Evolutionary conservation across 53 echinoderm and acorn worm genomes (phyloP).

Genomic region (Temnopleurus reevesii): DNA sequence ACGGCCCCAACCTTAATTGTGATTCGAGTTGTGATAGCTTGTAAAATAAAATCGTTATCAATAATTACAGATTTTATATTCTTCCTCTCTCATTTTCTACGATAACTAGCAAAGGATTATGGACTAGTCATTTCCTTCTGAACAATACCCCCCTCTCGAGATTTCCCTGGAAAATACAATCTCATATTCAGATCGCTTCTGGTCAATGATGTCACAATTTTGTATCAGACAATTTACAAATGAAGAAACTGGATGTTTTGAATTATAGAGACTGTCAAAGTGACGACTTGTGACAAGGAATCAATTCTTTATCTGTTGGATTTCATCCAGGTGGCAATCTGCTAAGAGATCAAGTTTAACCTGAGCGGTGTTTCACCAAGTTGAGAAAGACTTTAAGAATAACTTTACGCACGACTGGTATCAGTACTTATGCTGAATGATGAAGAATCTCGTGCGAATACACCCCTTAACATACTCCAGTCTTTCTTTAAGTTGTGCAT

Average conservation of each 20-base stretch:
- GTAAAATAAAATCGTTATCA: background rate
- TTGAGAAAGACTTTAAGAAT: too few relatives aligned
- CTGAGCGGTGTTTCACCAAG: too few relatives aligned
- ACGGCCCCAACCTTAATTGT: slow-evolving; percentile 15
- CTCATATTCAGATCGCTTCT: background rate
- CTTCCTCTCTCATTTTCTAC: background rate
- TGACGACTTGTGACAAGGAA: too few relatives aligned
- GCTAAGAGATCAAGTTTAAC: too few relatives aligned
- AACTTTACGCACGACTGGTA: too few relatives aligned
- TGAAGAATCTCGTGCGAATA: too few relatives aligned
- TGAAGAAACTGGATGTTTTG: background rate
- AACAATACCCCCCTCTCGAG: background rate
- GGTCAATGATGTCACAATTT: background rate
- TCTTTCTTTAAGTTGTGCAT: too few relatives aligned
- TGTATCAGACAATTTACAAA: background rate
- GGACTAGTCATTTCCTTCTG: background rate
- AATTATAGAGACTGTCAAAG: background rate
- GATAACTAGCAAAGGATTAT: background rate
- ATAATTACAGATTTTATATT: slow-evolving; percentile 30
- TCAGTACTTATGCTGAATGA: too few relatives aligned
- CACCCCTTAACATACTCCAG: too few relatives aligned
- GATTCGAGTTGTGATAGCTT: slow-evolving; percentile 5
- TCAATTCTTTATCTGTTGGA: too few relatives aligned
- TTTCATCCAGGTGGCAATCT: too few relatives aligned
- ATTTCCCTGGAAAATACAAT: background rate